phyloP scores from a whole-genome alignment of 2,113 vertebrate genomes.

The Xiphorhynchus elegans region DNA sequence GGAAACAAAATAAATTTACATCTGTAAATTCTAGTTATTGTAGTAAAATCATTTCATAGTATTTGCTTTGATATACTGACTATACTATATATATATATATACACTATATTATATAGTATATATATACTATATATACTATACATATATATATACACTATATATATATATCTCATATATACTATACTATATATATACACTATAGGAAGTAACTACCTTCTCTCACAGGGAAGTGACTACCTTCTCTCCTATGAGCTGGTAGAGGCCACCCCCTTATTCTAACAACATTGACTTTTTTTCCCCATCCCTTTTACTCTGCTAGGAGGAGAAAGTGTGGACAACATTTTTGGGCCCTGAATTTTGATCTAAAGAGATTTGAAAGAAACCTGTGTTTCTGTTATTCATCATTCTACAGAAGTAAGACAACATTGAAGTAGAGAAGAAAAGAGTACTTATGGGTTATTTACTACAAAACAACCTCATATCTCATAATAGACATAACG shows the following conservation, averaged over 20 bases:
- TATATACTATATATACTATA: too few relatives aligned
- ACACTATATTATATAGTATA: too few relatives aligned
- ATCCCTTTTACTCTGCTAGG: background rate
- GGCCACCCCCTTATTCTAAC: background rate
- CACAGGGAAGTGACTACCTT: background rate
- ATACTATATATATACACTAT: background rate
- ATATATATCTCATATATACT: too few relatives aligned
- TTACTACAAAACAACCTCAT: background rate
- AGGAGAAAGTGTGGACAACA: background rate
- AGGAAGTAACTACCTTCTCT: background rate
- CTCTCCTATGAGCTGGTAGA: background rate
- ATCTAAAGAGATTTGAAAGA: background rate
- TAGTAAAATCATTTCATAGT: accelerated
- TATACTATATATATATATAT: background rate
- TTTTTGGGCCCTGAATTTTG: background rate
- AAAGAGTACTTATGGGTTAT: background rate
- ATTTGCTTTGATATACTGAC: background rate
- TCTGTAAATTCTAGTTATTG: background rate
- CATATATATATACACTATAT: too few relatives aligned
- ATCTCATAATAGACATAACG: background rate
- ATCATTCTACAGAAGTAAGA: background rate
- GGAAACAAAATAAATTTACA: background rate
- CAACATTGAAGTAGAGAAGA: background rate
- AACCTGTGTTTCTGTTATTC: background rate
- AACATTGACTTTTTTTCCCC: background rate